phyloP scores from a whole-genome alignment of 2,888 invertebrate species.

The Leptarthrus brevirostris region DNA sequence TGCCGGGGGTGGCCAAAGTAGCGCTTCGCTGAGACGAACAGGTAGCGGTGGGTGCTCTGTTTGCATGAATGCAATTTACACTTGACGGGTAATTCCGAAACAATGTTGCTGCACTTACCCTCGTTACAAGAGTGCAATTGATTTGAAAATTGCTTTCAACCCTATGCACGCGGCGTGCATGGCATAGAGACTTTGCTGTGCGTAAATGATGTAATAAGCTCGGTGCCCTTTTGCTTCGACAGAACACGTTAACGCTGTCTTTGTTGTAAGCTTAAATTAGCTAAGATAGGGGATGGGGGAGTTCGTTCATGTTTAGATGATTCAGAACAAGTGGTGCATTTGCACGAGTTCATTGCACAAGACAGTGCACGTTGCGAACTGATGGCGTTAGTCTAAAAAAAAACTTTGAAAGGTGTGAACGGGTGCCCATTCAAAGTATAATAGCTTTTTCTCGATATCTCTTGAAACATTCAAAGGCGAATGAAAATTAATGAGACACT shows the following conservation, averaged over 20 bases:
- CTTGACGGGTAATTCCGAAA: constrained; percentile 28
- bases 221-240: not conserved
- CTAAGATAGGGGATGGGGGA: not conserved
- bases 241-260: not conserved
- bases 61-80: constrained; percentile 30
- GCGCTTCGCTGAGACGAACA: not conserved
- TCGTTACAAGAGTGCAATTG: constrained; percentile 34
- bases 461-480: no score
- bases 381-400: no score
- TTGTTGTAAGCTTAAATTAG: constrained; percentile 18
- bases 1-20: not conserved
- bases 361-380: no score
- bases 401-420: no score
- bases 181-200: not conserved
- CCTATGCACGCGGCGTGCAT: not conserved
- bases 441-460: no score
- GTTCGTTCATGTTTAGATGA: no score
- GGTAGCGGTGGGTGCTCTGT: constrained; percentile 7
- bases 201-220: not conserved
- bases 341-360: no score
- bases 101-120: constrained; percentile 36
- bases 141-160: constrained; percentile 41
- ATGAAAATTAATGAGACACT: no score
- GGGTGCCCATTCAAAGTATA: no score
- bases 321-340: no score